These are phyloP conservation scores for Cataglyphis rosenhaueri DNA, from an alignment of 2,888 invertebrate species.

Conservation along the genomic window DNA sequence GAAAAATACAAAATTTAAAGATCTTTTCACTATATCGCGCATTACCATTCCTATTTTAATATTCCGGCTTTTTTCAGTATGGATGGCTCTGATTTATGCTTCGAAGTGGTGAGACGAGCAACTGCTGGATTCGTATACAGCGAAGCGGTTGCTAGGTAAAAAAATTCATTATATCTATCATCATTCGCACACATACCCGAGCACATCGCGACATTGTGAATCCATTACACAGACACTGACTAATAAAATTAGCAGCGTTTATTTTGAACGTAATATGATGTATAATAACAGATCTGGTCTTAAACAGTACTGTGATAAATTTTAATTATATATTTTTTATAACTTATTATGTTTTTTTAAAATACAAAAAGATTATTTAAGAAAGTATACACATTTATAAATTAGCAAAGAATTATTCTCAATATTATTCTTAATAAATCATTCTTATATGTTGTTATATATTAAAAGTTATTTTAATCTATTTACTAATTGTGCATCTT, in stretches of 20 bases:
- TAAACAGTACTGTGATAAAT: neutral
- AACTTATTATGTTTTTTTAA: neutral
- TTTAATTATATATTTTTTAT: neutral
- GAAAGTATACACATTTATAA: neutral
- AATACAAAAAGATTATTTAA: neutral
- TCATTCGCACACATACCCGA: neutral
- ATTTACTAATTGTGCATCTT: conserved; percentile 1
- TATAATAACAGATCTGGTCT: neutral
- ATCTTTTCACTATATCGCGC: neutral
- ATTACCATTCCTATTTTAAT: conserved; percentile 58
- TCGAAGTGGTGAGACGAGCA: conserved; percentile 98
- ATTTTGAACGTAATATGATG: neutral
- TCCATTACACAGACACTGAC: neutral
- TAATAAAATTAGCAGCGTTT: conserved; percentile 14
- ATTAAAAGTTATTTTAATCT: conserved; percentile 6
- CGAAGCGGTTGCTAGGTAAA: conserved; percentile 99
- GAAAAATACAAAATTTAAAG: conserved; percentile 15
- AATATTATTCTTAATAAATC: neutral
- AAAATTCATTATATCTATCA: conserved; percentile 62
- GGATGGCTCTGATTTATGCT: conserved; percentile 99
- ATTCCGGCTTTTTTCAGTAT: conserved; percentile 90
- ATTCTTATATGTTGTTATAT: neutral
- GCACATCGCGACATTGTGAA: neutral
- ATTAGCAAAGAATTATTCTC: neutral
- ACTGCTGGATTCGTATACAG: conserved; percentile 99